These are phyloP conservation scores for Fukomys damarensis DNA, from an alignment of 2,113 vertebrate species.

Conservation along the genomic window DNA sequence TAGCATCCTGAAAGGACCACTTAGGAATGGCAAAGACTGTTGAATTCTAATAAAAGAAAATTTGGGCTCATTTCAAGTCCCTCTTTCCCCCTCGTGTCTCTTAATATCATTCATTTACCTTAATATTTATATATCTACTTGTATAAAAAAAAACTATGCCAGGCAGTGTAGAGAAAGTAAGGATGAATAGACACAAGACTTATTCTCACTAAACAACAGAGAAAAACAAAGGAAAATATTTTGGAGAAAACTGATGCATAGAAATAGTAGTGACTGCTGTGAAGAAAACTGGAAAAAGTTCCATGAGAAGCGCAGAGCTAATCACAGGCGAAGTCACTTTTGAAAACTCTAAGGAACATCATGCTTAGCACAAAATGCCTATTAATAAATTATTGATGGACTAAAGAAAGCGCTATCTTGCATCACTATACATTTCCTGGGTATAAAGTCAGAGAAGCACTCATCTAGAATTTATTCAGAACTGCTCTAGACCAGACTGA, in stretches of 20 bases:
- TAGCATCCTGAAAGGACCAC: background rate
- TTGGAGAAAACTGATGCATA: background rate
- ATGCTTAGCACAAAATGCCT: constrained; percentile 44
- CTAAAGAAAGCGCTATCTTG: constrained; percentile 27
- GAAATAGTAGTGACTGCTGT: background rate
- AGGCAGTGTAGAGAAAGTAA: background rate
- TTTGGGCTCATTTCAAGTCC: background rate
- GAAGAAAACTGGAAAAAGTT: background rate
- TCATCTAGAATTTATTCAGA: constrained; percentile 65
- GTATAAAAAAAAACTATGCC: background rate
- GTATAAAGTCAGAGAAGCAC: constrained; percentile 17
- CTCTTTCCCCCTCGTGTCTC: background rate
- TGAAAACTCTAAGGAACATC: constrained; percentile 26
- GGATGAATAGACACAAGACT: background rate
- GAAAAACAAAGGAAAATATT: background rate
- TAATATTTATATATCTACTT: background rate
- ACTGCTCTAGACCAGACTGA: background rate
- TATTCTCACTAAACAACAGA: background rate
- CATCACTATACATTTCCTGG: constrained; percentile 43
- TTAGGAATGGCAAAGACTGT: background rate
- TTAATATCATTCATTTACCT: constrained; percentile 12
- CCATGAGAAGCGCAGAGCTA: background rate
- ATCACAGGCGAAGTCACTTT: background rate
- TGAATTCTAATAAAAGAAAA: background rate
- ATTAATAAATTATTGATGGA: constrained; percentile 59